These are phyloP conservation scores for Boleophthalmus pectinirostris DNA, from an alignment of 2,113 vertebrate genomes.

Conservation along the genomic window DNA sequence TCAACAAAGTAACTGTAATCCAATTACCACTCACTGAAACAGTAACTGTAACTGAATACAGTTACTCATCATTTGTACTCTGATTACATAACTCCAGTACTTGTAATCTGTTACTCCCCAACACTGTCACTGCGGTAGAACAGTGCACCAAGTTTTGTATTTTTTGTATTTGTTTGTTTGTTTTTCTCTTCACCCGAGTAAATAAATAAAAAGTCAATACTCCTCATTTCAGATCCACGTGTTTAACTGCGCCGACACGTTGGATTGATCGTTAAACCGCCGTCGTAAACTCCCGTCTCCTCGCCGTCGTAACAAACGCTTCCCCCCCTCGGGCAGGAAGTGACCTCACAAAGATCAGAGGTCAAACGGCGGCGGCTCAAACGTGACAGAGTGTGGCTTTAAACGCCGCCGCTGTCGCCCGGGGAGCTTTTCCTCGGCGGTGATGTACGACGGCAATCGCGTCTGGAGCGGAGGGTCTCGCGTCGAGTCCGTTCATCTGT, in stretches of 20 bases:
- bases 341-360: slow-evolving; percentile 28
- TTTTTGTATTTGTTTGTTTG: too few species aligned
- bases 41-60: too few species aligned
- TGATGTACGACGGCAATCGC: neutral
- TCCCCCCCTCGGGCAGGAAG: slow-evolving; percentile 5
- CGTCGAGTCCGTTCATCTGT: neutral
- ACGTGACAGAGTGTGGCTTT: slow-evolving; percentile 23
- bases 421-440: slow-evolving; percentile 7
- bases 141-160: too few species aligned
- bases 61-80: too few species aligned
- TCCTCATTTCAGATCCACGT: neutral
- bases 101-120: too few species aligned
- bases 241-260: neutral
- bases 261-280: neutral
- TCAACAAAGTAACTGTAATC: too few species aligned
- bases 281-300: neutral
- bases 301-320: slow-evolving; percentile 21
- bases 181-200: too few species aligned
- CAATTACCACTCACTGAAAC: too few species aligned
- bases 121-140: too few species aligned
- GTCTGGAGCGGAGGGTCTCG: neutral
- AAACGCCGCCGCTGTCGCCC: slow-evolving; percentile 27
- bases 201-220: too few species aligned
- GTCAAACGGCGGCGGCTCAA: slow-evolving; percentile 12
- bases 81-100: too few species aligned